Percentiles rank a stretch among this genome's conserved stretches.
These are phyloP conservation scores for Alviniconcha strummeri DNA, from an alignment of 2,888 invertebrate genomes.

Conservation along the genomic window DNA sequence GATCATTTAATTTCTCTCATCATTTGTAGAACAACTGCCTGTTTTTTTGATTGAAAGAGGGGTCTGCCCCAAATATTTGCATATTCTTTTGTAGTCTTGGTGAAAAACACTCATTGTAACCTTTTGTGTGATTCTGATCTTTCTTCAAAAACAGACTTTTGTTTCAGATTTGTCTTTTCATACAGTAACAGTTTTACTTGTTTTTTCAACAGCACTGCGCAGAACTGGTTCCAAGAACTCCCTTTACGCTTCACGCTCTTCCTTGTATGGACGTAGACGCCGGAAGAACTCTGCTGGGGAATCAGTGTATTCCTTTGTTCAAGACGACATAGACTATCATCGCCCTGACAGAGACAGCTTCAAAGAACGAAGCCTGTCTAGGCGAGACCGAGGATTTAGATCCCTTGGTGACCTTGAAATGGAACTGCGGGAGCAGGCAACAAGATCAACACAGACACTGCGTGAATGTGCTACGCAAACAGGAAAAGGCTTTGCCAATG, in stretches of 20 bases:
- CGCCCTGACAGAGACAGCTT: slow-evolving; percentile 52
- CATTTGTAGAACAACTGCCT: too few relatives aligned
- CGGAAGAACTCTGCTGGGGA: slow-evolving; percentile 53
- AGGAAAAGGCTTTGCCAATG: slow-evolving; percentile 48
- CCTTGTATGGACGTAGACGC: slow-evolving; percentile 58
- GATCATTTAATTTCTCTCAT: too few relatives aligned
- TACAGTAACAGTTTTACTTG: too few relatives aligned
- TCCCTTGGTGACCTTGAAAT: slow-evolving; percentile 60
- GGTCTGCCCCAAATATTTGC: too few relatives aligned
- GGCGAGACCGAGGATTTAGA: slow-evolving; percentile 52
- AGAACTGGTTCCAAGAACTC: slow-evolving; percentile 60
- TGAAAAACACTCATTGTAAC: too few relatives aligned
- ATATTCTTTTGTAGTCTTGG: too few relatives aligned
- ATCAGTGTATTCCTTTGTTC: slow-evolving; percentile 51
- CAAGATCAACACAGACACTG: slow-evolving; percentile 55
- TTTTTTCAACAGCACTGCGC: slow-evolving; percentile 49
- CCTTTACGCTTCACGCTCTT: slow-evolving; percentile 62
- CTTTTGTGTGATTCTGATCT: too few relatives aligned
- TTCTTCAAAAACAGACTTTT: too few relatives aligned
- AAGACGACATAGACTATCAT: slow-evolving; percentile 61
- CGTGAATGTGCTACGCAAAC: slow-evolving; percentile 63
- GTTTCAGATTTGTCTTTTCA: too few relatives aligned
- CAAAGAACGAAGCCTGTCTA: slow-evolving; percentile 51
- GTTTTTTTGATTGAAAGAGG: too few relatives aligned
- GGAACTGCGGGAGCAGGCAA: slow-evolving; percentile 44